Evolutionary conservation across 2,888 invertebrate genomes (phyloP), one percentile per base, ranked within the genome.

Genomic region (Caenorhabditis panamensis): DNA sequence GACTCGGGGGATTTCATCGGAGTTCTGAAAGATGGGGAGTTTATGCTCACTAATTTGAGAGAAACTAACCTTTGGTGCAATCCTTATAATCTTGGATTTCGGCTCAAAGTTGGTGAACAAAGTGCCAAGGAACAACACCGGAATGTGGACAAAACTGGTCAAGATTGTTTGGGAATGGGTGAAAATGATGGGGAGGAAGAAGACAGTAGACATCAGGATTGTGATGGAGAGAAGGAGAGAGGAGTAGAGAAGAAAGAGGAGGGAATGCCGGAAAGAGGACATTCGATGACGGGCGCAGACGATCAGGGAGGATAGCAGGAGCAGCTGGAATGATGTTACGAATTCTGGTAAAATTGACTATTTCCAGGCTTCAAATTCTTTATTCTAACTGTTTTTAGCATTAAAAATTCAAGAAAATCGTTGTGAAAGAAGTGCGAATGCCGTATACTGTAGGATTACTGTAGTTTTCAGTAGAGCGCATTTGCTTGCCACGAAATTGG

Each of bases 111-210:
- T 62, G 1, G 81, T 82, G 68, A 81, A 83, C 6, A 80, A 24
- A 2, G 75, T 68, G n/a, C 82, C 84, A 13, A 82, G 8, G 41
- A 76, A 80, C 18, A 85, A 66, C 0, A 82, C 18, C 0, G 85
- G 85, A 31, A 85, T 41, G 47, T 83, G 83, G 16, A 85, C 0
- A n/a, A 85, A 66, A 1, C 63, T 51, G 13, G 75, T 71, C 5
- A 85, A 31, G 11, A 83, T 56, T 11, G 69, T 49, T 54, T 82
- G 82, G 11, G 68, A 67, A 51, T 82, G 82, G 16, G 79, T 83
- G 61, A 81, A 83, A 11, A 83, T 76, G 36, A 86, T 73, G 0
- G 85, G 85, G 5, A 84, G 56, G 26, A 79, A 80, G 44, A 82
- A 54, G 24, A 66, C 20, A 4, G 82, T 76, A 0, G 85, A 80